A percentile compares a stretch with the other conserved stretches of the same genome.
Conservation (phyloP, 2,888 invertebrate species). For the Boloria euphrosyne region DNA sequence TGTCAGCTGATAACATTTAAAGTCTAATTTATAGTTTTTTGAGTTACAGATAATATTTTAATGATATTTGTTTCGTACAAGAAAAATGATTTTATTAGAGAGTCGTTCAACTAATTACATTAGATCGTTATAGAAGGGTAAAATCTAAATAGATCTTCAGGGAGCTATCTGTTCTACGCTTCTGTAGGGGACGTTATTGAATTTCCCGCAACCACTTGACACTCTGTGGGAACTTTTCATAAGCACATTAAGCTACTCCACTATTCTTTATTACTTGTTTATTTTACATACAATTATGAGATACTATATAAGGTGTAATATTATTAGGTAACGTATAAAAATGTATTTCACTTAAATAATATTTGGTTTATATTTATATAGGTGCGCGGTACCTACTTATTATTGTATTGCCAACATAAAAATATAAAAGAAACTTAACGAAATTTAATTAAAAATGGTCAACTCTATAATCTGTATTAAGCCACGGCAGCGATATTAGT, state of each 20-base stretch:
- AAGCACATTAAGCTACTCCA: conserved; percentile 7
- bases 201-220: conserved; percentile 37
- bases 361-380: too few relatives aligned
- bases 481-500: conserved; percentile 34
- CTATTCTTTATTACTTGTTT: background rate
- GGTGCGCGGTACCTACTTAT: too few relatives aligned
- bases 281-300: background rate
- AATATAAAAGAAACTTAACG: background rate
- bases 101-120: conserved; percentile 12
- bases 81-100: background rate
- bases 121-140: conserved; percentile 30
- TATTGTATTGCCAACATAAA: background rate
- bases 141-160: conserved; percentile 38
- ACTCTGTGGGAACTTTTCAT: conserved; percentile 33
- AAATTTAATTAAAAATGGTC: conserved; percentile 5
- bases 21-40: background rate
- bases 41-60: too few relatives aligned
- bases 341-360: too few relatives aligned
- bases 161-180: conserved; percentile 38
- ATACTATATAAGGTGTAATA: too few relatives aligned
- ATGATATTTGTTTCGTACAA: too few relatives aligned
- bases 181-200: conserved; percentile 40
- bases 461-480: conserved; percentile 7
- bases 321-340: too few relatives aligned
- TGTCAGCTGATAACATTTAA: background rate